A percentile compares a stretch with the other conserved stretches of the same genome.
Evolutionary conservation across 2,113 vertebrate species (phyloP).

Genomic region (Lagopus muta): DNA sequence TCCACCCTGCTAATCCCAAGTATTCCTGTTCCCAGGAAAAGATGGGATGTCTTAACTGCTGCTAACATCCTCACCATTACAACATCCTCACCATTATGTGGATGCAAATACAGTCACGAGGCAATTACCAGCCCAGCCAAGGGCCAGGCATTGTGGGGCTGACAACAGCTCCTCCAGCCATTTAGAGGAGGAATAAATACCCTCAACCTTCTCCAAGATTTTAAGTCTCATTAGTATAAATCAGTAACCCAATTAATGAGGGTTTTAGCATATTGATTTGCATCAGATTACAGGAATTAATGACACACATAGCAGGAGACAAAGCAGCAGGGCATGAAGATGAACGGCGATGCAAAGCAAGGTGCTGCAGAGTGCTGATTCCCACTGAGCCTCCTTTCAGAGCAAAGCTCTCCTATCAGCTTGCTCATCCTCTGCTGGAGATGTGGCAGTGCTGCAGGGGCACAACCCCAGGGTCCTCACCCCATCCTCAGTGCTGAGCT

Average conservation of each 20-base stretch:
- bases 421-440: not conserved
- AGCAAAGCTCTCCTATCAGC: not conserved
- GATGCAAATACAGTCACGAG: conserved; percentile 32
- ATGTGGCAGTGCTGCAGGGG: not conserved
- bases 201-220: conserved; percentile 24
- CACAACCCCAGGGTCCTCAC: not conserved
- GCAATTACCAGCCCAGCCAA: conserved; percentile 51
- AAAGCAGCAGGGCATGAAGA: not conserved
- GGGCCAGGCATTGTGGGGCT: conserved; percentile 34
- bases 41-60: conserved; percentile 22
- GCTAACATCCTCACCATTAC: conserved; percentile 36
- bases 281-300: not conserved
- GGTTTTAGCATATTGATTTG: conserved; percentile 48
- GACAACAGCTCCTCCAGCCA: not conserved
- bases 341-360: not conserved
- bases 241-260: conserved; percentile 35
- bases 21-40: not conserved
- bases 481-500: not conserved
- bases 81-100: conserved; percentile 17
- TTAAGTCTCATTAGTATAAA: conserved; percentile 58
- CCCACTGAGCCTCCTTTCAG: not conserved
- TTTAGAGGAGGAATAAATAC: conserved; percentile 29
- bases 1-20: conserved; percentile 37
- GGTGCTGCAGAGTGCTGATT: not conserved
- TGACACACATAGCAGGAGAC: accelerated